Percentiles rank a stretch among this genome's conserved stretches.
These are phyloP conservation scores for Troides helena DNA, from an alignment of 2,888 invertebrate genomes.

Conservation along the genomic window DNA sequence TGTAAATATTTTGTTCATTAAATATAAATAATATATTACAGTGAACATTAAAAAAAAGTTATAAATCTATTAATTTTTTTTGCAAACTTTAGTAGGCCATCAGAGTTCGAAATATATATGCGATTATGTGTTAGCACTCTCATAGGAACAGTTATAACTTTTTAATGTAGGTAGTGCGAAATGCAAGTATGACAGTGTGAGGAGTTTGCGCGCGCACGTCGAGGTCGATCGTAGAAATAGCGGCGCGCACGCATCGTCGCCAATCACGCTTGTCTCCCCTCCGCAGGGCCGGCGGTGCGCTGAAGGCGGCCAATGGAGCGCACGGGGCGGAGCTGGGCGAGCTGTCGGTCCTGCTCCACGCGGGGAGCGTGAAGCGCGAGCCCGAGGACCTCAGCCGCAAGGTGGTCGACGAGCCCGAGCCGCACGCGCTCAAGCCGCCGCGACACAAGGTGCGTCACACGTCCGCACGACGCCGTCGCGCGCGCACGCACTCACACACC, in stretches of 20 bases:
- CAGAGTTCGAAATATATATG: background rate
- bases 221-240: conserved; percentile 45
- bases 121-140: background rate
- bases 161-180: conserved; percentile 33
- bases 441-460: conserved; percentile 83
- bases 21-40: background rate
- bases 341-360: conserved; percentile 81
- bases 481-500: conserved; percentile 79
- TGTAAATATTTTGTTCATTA: background rate
- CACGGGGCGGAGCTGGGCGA: conserved; percentile 84
- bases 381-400: conserved; percentile 90
- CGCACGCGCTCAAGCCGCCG: conserved; percentile 82
- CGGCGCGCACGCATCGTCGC: conserved; percentile 57
- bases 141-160: conserved; percentile 40
- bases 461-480: conserved; percentile 77
- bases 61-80: background rate
- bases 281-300: conserved; percentile 81
- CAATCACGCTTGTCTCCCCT: conserved; percentile 79
- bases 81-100: background rate
- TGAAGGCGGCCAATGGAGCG: conserved; percentile 85
- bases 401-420: conserved; percentile 81
- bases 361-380: conserved; percentile 88
- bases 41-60: background rate
- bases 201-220: conserved; percentile 57
- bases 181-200: conserved; percentile 54